phyloP scores from a whole-genome alignment of 2,888 invertebrate genomes.

The Phoenoteleia sp. region DNA sequence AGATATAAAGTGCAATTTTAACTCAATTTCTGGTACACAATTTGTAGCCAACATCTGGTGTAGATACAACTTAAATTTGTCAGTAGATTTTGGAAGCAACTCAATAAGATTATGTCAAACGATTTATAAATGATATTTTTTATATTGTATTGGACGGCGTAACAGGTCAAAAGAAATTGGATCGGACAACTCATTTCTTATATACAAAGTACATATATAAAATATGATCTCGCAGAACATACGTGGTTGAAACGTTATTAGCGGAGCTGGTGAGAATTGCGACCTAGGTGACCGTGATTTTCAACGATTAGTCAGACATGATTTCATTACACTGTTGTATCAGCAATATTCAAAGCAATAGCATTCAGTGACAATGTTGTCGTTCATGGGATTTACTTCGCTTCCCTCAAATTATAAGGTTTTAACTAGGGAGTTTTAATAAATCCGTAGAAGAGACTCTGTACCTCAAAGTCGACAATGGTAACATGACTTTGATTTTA shows the following conservation, averaged over 20 bases:
- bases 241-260: neutral
- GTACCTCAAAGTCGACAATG: neutral
- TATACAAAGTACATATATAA: too few species aligned
- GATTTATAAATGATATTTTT: conserved; percentile 8
- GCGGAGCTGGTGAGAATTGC: neutral
- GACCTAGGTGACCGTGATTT: neutral
- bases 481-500: too few species aligned
- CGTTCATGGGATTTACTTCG: conserved; percentile 4
- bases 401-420: neutral
- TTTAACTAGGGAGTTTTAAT: conserved; percentile 17
- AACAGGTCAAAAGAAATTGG: too few species aligned
- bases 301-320: conserved; percentile 16
- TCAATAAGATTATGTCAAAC: conserved; percentile 14
- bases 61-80: too few species aligned
- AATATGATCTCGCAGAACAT: neutral
- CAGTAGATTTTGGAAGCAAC: neutral
- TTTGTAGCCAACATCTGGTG: too few species aligned
- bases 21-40: too few species aligned
- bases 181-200: too few species aligned
- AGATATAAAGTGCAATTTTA: too few species aligned
- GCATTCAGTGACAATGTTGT: conserved; percentile 18
- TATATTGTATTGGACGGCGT: too few species aligned
- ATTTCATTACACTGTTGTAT: conserved; percentile 21
- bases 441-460: neutral
- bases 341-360: conserved; percentile 48